Conservation (phyloP, 2,113 vertebrate genomes). For the Argyrosomus japonicus region DNA sequence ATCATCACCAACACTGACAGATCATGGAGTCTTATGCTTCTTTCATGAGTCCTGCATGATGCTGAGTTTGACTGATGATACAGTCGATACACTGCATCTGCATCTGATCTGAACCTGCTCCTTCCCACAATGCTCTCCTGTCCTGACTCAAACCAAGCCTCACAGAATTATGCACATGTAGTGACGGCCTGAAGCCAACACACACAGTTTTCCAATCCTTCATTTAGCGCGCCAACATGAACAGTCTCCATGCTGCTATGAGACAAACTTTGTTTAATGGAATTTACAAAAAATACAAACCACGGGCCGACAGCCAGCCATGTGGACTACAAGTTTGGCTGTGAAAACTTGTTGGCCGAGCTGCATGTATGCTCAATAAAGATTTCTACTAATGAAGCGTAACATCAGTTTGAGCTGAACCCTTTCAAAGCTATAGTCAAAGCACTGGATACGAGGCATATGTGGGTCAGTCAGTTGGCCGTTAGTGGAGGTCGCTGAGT, state of each 20-base stretch:
- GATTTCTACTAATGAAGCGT: conserved; percentile 38
- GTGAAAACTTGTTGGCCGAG: conserved; percentile 40
- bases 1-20: conserved; percentile 40
- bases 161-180: conserved; percentile 37
- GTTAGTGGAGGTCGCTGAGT: conserved; percentile 44
- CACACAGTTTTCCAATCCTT: conserved; percentile 51
- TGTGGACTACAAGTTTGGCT: conserved; percentile 37
- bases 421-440: conserved; percentile 29
- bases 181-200: conserved; percentile 42
- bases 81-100: conserved; percentile 37
- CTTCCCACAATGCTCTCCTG: conserved; percentile 49
- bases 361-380: conserved; percentile 43
- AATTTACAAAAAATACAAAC: conserved; percentile 40
- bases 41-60: conserved; percentile 46
- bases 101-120: conserved; percentile 54
- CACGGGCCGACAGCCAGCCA: conserved; percentile 25
- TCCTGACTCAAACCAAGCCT: conserved; percentile 36
- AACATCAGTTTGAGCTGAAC: conserved; percentile 35
- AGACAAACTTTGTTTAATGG: conserved; percentile 51
- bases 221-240: conserved; percentile 44
- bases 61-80: conserved; percentile 46
- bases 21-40: conserved; percentile 18
- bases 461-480: conserved; percentile 71
- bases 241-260: conserved; percentile 42
- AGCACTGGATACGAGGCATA: conserved; percentile 30